Evolutionary conservation across 1,140 invertebrate genomes (phyloP).

Genomic region (Tetragnatha versicolor): DNA sequence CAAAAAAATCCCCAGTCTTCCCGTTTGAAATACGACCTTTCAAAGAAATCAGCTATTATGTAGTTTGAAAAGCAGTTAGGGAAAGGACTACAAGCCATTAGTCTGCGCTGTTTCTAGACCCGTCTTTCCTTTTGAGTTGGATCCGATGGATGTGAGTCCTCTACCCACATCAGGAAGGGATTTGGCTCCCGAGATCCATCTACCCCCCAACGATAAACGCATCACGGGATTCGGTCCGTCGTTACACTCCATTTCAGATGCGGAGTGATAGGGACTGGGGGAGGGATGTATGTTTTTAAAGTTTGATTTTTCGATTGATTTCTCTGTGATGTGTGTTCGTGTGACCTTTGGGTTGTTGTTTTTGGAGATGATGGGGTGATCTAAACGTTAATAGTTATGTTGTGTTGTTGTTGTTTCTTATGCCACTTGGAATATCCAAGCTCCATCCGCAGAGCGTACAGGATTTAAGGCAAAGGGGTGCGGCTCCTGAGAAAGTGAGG

Average conservation of each 20-base stretch:
- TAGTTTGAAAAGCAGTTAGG: slow-evolving; percentile 14
- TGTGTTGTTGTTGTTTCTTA: too few species aligned
- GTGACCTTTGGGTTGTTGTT: too few species aligned
- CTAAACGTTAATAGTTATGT: too few species aligned
- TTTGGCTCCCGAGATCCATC: background rate
- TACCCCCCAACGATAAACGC: slow-evolving; percentile 25
- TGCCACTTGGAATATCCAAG: too few species aligned
- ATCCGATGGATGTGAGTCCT: background rate
- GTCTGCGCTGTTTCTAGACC: slow-evolving; percentile 5
- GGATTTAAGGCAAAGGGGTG: too few species aligned
- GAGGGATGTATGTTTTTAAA: too few species aligned
- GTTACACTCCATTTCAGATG: slow-evolving; percentile 33
- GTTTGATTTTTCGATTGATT: too few species aligned
- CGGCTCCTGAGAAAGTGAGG: too few species aligned
- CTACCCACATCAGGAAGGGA: background rate
- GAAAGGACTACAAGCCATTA: slow-evolving; percentile 31
- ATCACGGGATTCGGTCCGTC: background rate
- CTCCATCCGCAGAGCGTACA: too few species aligned
- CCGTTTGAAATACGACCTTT: slow-evolving; percentile 27
- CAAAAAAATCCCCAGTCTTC: background rate
- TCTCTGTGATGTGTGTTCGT: too few species aligned
- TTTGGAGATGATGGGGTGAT: too few species aligned
- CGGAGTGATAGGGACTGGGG: background rate
- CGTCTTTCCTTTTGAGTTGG: background rate
- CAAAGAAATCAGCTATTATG: slow-evolving; percentile 25